Percentiles rank a stretch among this genome's conserved stretches.
phyloP scores from a whole-genome alignment of 2,797 vertebrate genomes.

The Pangasius krempfi region DNA sequence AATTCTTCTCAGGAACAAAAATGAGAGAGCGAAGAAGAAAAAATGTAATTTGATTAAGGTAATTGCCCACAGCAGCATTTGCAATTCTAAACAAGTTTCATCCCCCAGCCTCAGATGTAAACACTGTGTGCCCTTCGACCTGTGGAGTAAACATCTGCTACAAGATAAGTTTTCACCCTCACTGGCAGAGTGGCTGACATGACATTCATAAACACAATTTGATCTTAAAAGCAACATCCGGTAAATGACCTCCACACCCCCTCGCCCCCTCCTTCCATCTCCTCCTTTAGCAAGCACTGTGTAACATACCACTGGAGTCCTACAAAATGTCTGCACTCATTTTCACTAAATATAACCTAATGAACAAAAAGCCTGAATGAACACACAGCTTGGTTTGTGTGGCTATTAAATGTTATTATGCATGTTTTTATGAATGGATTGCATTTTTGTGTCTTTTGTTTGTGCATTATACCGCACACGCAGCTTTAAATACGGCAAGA shows the following conservation, averaged over 20 bases:
- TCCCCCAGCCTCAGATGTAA: constrained; percentile 73
- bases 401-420: background rate
- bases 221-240: constrained; percentile 73
- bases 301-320: constrained; percentile 26
- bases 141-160: constrained; percentile 76
- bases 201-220: constrained; percentile 74
- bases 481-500: constrained; percentile 27
- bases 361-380: background rate
- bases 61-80: constrained; percentile 78
- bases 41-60: constrained; percentile 78
- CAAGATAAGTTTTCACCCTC: constrained; percentile 76
- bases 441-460: background rate
- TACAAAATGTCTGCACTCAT: constrained; percentile 10
- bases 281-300: constrained; percentile 17
- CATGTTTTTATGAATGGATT: background rate
- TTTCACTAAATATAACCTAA: background rate
- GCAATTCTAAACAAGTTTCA: constrained; percentile 78
- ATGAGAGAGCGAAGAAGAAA: constrained; percentile 38
- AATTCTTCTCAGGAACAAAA: constrained; percentile 62
- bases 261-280: constrained; percentile 22
- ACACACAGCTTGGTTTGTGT: background rate
- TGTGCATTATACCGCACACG: background rate
- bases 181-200: constrained; percentile 63
- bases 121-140: constrained; percentile 77
- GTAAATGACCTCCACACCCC: constrained; percentile 63